Evolutionary conservation across 2,113 vertebrate genomes (phyloP), one percentile per base, ranked within the genome.

Genomic region (Gopherus evgoodei): DNA sequence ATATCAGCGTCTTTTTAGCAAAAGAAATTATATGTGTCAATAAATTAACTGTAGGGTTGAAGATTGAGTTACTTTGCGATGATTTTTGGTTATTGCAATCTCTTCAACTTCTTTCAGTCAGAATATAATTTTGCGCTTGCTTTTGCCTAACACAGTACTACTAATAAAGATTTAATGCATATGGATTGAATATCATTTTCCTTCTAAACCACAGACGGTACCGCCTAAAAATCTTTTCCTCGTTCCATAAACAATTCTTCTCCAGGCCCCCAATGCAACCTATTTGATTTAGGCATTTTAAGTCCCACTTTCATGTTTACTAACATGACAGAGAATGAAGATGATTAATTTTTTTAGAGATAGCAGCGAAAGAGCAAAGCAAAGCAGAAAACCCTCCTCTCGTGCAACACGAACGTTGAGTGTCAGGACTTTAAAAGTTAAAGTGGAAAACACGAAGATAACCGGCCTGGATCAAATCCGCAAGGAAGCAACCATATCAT

Each of bases 401-500:
- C 16, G 11, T 53, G 12, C 1, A 1, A 78, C 29, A 3, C 0
- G 2, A 17, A 89, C 56, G 7, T 1, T 17, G 65, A 62, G 49
- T 1, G 69, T 76, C 8, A 31, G 25, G 1, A 0, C 65, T 78
- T 78, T 27, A 6, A 1, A 9, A 90, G 4, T 22, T 79, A 3
- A 5, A 17, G 6, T 8, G 82, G 81, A 54, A 91, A 92, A 90
- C 1, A n/a, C 72, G 5, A 11, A 3, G 57, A 50, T 2, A 44
- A 11, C 42, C 25, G 72, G 11, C 42, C 38, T 44, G 72, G 38
- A 76, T 44, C 24, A 47, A 14, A 47, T 13, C 75, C 6, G 2
- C 42, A 42, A 47, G 75, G 72, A 25, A 27, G 38, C 22, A 76
- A 27, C 42, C 42, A 4, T 27, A 22, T 4, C 24, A 12, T 27